A percentile compares a stretch with the other conserved stretches of the same genome.
phyloP scores from a whole-genome alignment of 2,888 invertebrate species.

The Xanthia togata region DNA sequence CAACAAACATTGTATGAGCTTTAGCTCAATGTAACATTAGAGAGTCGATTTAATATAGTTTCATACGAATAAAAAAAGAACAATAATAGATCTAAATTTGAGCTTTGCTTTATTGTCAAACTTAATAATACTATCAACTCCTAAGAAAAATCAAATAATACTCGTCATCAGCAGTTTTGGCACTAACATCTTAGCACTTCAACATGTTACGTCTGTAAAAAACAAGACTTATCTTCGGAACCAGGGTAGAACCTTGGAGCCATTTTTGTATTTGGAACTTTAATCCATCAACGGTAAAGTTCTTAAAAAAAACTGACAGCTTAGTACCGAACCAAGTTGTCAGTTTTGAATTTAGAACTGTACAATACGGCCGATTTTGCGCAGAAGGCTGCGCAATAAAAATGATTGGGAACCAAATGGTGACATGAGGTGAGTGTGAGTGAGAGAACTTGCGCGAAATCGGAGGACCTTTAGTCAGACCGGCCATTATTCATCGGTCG shows the following conservation, averaged over 20 bases:
- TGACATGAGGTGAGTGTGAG: background rate
- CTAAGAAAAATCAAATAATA: constrained; percentile 6
- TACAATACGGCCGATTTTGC: background rate
- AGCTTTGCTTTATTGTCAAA: constrained; percentile 61
- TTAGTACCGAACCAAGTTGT: background rate
- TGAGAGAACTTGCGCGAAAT: no score
- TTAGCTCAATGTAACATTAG: constrained; percentile 21
- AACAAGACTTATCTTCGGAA: background rate
- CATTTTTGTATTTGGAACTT: background rate
- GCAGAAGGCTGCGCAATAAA: background rate
- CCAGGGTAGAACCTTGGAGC: background rate
- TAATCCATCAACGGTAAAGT: background rate
- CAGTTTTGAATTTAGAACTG: background rate
- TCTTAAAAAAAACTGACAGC: background rate
- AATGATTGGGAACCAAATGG: background rate
- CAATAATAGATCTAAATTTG: constrained; percentile 42
- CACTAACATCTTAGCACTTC: background rate
- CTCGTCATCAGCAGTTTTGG: constrained; percentile 20
- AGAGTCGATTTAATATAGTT: constrained; percentile 25
- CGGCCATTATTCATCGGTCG: background rate
- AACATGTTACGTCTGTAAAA: background rate
- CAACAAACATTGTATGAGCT: constrained; percentile 17
- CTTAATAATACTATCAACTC: constrained; percentile 36
- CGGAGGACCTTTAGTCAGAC: no score
- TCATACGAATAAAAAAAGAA: constrained; percentile 9